Percentiles rank a stretch among this genome's conserved stretches.
phyloP scores from a whole-genome alignment of 1,140 invertebrate species.

The Glossosoma conforme region DNA sequence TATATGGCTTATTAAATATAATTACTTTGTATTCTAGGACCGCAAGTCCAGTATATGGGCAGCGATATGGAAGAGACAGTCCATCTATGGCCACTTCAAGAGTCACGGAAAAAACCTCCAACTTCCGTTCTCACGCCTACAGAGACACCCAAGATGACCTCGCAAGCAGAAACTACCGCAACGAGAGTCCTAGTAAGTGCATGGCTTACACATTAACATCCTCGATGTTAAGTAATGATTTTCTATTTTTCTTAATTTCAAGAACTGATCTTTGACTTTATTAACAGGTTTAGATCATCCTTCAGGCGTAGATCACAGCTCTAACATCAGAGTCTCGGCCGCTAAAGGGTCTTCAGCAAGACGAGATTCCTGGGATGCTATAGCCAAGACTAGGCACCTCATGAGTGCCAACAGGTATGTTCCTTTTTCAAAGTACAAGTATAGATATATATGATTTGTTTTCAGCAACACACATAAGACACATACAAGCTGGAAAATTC shows the following conservation, averaged over 20 bases:
- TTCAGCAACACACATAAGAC: too few relatives aligned
- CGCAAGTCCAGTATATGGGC: constrained; percentile 36
- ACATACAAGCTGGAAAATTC: too few relatives aligned
- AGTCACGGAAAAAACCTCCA: constrained; percentile 41
- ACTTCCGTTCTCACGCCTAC: constrained; percentile 46
- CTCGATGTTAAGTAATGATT: background rate
- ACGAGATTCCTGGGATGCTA: constrained; percentile 74
- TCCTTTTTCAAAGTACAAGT: constrained; percentile 2
- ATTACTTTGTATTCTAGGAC: constrained; percentile 11
- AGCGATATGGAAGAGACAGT: constrained; percentile 35
- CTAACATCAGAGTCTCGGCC: constrained; percentile 65
- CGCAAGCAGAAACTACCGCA: constrained; percentile 38
- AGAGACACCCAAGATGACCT: constrained; percentile 39
- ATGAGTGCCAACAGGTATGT: constrained; percentile 46
- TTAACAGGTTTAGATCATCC: constrained; percentile 44
- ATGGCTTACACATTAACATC: background rate
- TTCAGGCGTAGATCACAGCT: constrained; percentile 59
- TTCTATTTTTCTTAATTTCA: background rate
- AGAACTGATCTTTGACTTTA: background rate
- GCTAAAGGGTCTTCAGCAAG: constrained; percentile 56
- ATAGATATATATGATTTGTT: too few relatives aligned
- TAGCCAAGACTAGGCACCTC: constrained; percentile 72
- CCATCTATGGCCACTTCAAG: constrained; percentile 44
- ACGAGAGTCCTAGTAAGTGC: constrained; percentile 43
- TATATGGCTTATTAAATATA: too few relatives aligned